These are phyloP conservation scores for Cryptoblepharus egeriae DNA, from an alignment of 2,797 vertebrate species.

Conservation along the genomic window DNA sequence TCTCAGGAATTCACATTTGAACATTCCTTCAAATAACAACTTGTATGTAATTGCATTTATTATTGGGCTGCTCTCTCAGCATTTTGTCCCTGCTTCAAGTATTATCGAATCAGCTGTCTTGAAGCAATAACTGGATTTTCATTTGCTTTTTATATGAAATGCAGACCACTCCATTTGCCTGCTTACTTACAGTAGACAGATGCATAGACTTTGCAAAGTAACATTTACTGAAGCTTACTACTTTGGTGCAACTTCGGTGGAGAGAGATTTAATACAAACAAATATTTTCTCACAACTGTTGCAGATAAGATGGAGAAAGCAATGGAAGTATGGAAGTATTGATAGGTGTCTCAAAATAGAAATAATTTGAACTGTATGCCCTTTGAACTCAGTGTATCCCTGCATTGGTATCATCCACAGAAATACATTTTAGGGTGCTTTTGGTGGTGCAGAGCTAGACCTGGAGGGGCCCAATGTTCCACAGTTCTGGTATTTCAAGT, in stretches of 20 bases:
- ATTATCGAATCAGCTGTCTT: not conserved
- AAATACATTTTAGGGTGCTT: not conserved
- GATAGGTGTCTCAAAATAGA: not conserved
- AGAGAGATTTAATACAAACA: not conserved
- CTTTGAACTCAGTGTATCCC: not conserved
- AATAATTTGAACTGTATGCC: not conserved
- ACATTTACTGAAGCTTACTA: not conserved
- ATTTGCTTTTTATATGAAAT: not conserved
- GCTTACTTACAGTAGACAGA: not conserved
- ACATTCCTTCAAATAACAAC: not conserved
- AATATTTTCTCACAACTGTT: not conserved
- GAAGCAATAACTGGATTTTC: not conserved
- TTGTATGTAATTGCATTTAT: not conserved
- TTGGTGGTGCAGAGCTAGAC: not conserved
- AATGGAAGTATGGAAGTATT: too few species aligned
- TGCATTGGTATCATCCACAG: not conserved
- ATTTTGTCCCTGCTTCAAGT: not conserved
- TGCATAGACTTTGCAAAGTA: not conserved
- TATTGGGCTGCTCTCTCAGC: not conserved
- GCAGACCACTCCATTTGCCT: too few species aligned
- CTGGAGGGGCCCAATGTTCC: not conserved
- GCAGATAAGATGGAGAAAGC: not conserved
- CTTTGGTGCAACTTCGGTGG: not conserved
- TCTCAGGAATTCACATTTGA: not conserved
- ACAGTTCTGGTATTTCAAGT: constrained; percentile 9